Conservation (phyloP, 2,113 vertebrate species). For the Actenoides hombroni region DNA sequence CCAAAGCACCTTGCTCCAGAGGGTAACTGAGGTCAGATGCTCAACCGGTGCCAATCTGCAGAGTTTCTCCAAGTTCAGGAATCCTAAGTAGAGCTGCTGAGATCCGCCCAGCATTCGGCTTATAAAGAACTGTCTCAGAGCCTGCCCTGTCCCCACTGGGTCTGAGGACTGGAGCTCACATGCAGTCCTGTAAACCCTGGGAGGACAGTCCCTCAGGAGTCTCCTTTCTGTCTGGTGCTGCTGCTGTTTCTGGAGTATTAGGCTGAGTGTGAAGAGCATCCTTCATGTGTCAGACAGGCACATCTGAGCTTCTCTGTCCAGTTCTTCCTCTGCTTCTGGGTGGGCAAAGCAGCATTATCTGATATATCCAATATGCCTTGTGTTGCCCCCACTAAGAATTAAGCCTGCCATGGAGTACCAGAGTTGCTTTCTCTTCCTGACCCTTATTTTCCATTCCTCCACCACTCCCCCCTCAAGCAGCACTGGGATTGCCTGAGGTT, state of each 20-base stretch:
- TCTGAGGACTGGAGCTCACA: background rate
- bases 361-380: background rate
- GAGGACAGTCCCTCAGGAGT: background rate
- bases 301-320: background rate
- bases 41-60: background rate
- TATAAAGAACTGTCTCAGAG: background rate
- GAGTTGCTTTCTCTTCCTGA: background rate
- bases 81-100: background rate
- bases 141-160: background rate
- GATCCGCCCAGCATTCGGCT: background rate
- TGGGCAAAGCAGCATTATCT: background rate
- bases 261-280: background rate
- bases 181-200: background rate
- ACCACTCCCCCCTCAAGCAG: background rate
- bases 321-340: background rate
- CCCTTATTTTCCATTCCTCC: background rate
- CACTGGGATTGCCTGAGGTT: background rate
- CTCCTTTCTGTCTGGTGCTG: background rate
- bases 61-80: background rate
- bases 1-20: slow-evolving; percentile 15
- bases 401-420: background rate
- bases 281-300: background rate
- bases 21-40: background rate
- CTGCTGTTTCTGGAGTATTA: background rate
- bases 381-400: background rate